Base-by-base conservation (phyloP, 1,140 invertebrate genomes). In the Leucophenga varia region DNA sequence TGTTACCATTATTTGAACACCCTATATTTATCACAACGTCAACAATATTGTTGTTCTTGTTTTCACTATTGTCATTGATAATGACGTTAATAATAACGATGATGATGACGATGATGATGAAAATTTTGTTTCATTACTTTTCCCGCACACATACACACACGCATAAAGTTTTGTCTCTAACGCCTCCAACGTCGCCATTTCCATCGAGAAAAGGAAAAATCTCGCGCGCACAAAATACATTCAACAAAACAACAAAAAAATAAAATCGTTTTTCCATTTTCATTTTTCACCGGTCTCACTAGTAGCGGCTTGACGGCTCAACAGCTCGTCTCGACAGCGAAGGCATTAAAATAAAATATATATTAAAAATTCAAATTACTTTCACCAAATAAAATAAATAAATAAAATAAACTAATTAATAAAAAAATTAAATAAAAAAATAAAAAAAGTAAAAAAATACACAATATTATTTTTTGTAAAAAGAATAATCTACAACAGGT, bases 261-360 rank as follows among this genome's bases (percentile, higher is more conserved):
- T 30, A n/a, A 30, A 30, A 30, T 8, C 7, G 7, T 30, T 48
- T 64, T 68, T 68, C 59, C 64, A 68, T 68, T 67, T 67, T 60
- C 63, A 68, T 64, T 67, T 67, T 67, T 58, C 64, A 60, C 54
- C 52, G 64, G 49, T 68, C 54, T 59, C 40, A 64, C 59, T 64
- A 72, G 68, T 72, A 72, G 68, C 68, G 59, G 55, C 68, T 68
- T 55, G 68, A 54, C 69, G 68, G 68, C 68, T 72, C 61, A 63
- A 43, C 68, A 42, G 68, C 68, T 68, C 68, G 68, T 72, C 68
- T 64, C 63, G 64, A 55, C 58, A 54, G 55, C 39, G 59, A 18
- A 38, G 17, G 37, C 25, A 14, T 8, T 22, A 44, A 30, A 49
- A n/a, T 14, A 18, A 44, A 35, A 32, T n/a, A 40, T 2, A 19